Conservation (phyloP, 2,888 invertebrate species). For the Hirtodrosophila duncani region DNA sequence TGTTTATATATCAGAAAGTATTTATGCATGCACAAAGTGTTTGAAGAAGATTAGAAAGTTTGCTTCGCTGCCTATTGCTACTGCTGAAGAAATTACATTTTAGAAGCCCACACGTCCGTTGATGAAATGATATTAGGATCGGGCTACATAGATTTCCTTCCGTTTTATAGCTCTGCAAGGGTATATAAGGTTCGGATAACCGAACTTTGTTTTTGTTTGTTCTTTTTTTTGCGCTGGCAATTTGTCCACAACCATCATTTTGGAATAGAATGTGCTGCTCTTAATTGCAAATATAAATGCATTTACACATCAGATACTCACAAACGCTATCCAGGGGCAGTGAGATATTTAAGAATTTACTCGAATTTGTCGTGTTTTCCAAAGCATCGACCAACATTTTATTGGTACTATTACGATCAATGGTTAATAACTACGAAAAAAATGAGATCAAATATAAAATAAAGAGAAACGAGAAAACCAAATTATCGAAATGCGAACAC, state of each 20-base stretch:
- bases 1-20: no score
- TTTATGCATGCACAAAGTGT: no score
- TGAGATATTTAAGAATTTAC: conserved; percentile 78
- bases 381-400: conserved; percentile 78
- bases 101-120: no score
- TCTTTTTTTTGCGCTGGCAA: conserved; percentile 43
- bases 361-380: conserved; percentile 76
- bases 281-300: conserved; percentile 7
- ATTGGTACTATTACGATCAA: conserved; percentile 78
- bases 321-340: conserved; percentile 77
- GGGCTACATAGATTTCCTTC: no score
- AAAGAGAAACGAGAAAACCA: conserved; percentile 45
- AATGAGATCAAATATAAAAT: conserved; percentile 43
- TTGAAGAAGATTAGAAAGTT: no score
- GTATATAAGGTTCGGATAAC: no score
- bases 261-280: conserved; percentile 34
- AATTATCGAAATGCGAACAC: conserved; percentile 54
- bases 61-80: no score
- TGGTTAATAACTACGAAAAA: conserved; percentile 76
- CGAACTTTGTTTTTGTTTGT: no score
- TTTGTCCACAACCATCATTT: conserved; percentile 73
- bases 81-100: no score
- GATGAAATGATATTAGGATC: no score
- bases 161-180: no score
- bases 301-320: conserved; percentile 63